Percentiles rank a stretch among this genome's conserved stretches.
phyloP scores from a whole-genome alignment of 2,113 vertebrate species.

The Burhinus bistriatus region DNA sequence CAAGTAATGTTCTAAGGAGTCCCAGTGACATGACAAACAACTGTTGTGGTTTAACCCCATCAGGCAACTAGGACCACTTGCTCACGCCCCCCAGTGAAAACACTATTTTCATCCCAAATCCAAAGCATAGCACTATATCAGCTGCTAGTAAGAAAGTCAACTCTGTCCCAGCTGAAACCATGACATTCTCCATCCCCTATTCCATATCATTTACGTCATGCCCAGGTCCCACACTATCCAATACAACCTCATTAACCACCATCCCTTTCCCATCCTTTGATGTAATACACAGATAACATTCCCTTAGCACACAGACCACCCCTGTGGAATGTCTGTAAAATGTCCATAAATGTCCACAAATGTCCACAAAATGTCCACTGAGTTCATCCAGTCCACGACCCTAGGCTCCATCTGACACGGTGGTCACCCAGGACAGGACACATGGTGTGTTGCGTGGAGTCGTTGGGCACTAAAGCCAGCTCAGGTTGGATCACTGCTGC shows the following conservation, averaged over 20 bases:
- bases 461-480: neutral
- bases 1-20: neutral
- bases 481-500: neutral
- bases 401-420: neutral
- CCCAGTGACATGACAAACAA: neutral
- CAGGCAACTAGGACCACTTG: neutral
- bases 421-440: neutral
- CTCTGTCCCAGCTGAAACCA: neutral
- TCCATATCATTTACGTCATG: neutral
- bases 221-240: neutral
- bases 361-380: neutral
- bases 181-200: neutral
- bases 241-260: neutral
- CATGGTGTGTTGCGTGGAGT: neutral
- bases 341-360: neutral
- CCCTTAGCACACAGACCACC: neutral
- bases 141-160: neutral
- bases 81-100: neutral
- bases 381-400: neutral
- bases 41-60: neutral
- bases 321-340: neutral
- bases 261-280: neutral
- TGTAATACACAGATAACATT: neutral
- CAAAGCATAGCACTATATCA: neutral
- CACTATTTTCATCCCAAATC: neutral